Conservation (phyloP, 2,797 vertebrate species). For the Triplophysa yarkandensis region DNA sequence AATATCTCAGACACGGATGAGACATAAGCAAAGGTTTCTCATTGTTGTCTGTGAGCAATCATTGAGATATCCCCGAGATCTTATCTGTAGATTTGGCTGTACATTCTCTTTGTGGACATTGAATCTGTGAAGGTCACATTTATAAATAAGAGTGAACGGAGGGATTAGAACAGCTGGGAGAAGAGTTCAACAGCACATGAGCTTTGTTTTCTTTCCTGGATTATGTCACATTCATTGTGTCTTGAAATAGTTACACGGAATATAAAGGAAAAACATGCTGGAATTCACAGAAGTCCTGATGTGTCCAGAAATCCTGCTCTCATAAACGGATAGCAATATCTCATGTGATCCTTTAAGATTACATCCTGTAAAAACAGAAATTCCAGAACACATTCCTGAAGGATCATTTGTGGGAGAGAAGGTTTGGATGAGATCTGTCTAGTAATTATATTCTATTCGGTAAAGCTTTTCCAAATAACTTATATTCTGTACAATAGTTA, state of each 20-base stretch:
- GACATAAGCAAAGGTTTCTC: no score
- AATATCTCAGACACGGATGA: no score
- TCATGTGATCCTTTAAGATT: background rate
- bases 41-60: background rate
- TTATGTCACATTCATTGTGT: conserved; percentile 5
- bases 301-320: background rate
- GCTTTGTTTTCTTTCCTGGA: background rate
- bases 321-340: background rate
- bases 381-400: no score
- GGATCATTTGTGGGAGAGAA: no score
- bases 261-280: background rate
- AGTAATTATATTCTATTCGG: background rate
- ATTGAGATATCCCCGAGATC: no score
- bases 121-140: background rate
- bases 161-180: background rate
- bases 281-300: background rate
- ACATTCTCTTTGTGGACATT: conserved; percentile 7
- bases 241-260: background rate
- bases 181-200: background rate
- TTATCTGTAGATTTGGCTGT: background rate
- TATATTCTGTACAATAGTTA: background rate
- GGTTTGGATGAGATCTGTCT: background rate
- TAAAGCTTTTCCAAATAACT: background rate
- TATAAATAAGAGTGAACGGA: background rate
- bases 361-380: no score